Percentiles rank a stretch among this genome's conserved stretches.
Conservation (phyloP, 1,140 invertebrate species). For the Heliconius eleuchia region DNA sequence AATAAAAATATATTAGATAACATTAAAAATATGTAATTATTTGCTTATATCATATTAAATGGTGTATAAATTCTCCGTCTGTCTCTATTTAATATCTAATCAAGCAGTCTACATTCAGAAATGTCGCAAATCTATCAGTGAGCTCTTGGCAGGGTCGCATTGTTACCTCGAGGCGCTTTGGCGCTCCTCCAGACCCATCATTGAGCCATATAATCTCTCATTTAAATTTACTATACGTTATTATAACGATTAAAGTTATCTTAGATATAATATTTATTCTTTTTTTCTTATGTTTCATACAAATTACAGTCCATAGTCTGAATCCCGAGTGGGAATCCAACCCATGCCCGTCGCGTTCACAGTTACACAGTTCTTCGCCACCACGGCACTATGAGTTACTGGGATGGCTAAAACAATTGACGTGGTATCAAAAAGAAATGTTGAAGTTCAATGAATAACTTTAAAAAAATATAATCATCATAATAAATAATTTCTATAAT, state of each 20-base stretch:
- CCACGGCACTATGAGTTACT: no score
- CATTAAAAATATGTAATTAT: neutral
- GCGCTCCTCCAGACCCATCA: slow-evolving; percentile 21
- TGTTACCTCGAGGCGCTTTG: slow-evolving; percentile 21
- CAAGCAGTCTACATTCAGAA: slow-evolving; percentile 21
- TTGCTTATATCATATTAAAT: neutral
- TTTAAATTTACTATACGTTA: slow-evolving; percentile 8
- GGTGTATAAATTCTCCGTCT: neutral
- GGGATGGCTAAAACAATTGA: no score
- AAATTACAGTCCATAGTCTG: no score
- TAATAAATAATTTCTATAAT: no score
- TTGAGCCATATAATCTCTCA: slow-evolving; percentile 25
- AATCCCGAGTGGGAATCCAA: no score
- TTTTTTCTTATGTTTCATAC: no score
- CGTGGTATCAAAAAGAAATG: no score
- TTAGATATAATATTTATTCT: neutral
- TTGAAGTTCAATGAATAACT: no score
- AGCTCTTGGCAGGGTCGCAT: slow-evolving; percentile 24
- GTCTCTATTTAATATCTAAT: slow-evolving; percentile 3
- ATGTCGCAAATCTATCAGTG: slow-evolving; percentile 22
- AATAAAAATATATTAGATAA: no score
- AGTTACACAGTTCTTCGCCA: no score
- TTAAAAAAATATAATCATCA: no score
- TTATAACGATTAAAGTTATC: neutral
- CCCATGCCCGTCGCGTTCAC: no score